phyloP scores from a whole-genome alignment of 1,140 invertebrate genomes.

The Cylas formicarius region DNA sequence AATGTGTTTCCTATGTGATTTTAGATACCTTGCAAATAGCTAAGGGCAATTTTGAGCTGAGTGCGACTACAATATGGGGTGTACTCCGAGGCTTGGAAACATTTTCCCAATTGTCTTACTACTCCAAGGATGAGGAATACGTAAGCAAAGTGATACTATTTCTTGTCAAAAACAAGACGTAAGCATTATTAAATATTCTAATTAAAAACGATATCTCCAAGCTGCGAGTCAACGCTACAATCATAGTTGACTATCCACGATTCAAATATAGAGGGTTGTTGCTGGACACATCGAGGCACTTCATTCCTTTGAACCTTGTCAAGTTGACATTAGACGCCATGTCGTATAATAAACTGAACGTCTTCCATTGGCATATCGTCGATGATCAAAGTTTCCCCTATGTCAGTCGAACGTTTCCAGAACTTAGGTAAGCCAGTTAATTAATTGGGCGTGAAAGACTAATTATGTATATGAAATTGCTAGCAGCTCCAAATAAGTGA shows the following conservation, averaged over 20 bases:
- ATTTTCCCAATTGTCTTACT: conserved; percentile 62
- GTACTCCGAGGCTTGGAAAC: conserved; percentile 71
- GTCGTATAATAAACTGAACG: conserved; percentile 85
- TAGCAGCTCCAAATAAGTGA: no score
- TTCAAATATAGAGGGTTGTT: conserved; percentile 71
- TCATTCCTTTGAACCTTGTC: conserved; percentile 57
- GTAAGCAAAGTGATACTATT: conserved; percentile 35
- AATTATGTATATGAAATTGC: no score
- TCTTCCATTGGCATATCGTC: conserved; percentile 91
- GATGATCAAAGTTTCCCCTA: conserved; percentile 91
- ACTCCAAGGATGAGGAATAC: conserved; percentile 41
- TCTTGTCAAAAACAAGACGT: neutral
- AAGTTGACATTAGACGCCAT: conserved; percentile 67
- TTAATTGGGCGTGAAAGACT: no score
- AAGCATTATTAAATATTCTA: conserved; percentile 1
- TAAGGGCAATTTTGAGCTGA: conserved; percentile 26
- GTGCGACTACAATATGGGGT: conserved; percentile 61
- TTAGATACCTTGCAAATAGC: conserved; percentile 41
- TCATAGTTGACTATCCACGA: conserved; percentile 62
- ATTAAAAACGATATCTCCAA: conserved; percentile 28
- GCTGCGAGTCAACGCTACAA: conserved; percentile 47
- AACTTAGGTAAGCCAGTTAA: conserved; percentile 50
- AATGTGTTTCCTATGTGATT: no score
- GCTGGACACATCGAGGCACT: conserved; percentile 80
- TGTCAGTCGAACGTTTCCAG: conserved; percentile 65